Percentiles rank a stretch among this genome's conserved stretches.
These are phyloP conservation scores for Deilephila elpenor DNA, from an alignment of 2,888 invertebrate species.

Conservation along the genomic window DNA sequence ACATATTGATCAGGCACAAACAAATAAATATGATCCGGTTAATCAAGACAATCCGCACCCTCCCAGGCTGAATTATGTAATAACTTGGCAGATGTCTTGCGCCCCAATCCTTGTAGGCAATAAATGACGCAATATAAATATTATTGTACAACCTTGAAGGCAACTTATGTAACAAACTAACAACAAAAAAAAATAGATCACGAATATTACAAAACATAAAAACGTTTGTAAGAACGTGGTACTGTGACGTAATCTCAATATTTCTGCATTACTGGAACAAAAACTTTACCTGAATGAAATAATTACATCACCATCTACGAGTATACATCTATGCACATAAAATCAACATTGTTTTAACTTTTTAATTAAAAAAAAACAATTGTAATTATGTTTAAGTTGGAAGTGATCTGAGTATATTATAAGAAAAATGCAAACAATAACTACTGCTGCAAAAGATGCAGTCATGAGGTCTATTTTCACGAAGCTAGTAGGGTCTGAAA, in stretches of 20 bases:
- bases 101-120: neutral
- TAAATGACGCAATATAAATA: neutral
- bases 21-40: no score
- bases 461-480: neutral
- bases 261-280: neutral
- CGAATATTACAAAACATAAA: neutral
- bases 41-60: no score
- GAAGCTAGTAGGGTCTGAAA: neutral
- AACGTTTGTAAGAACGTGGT: neutral
- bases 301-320: constrained; percentile 5
- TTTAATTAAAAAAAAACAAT: neutral
- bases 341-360: no score
- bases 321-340: no score
- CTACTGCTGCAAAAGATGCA: neutral
- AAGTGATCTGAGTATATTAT: neutral
- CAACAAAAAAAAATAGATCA: constrained; percentile 7
- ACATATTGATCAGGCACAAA: no score
- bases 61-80: no score
- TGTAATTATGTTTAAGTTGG: no score
- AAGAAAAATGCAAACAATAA: neutral
- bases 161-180: neutral
- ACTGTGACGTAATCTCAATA: neutral
- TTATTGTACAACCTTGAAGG: neutral
- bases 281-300: constrained; percentile 6
- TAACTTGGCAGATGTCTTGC: no score